Evolutionary conservation across 1,140 invertebrate genomes (phyloP).

Genomic region (Scaptodrosophila lebanonensis): DNA sequence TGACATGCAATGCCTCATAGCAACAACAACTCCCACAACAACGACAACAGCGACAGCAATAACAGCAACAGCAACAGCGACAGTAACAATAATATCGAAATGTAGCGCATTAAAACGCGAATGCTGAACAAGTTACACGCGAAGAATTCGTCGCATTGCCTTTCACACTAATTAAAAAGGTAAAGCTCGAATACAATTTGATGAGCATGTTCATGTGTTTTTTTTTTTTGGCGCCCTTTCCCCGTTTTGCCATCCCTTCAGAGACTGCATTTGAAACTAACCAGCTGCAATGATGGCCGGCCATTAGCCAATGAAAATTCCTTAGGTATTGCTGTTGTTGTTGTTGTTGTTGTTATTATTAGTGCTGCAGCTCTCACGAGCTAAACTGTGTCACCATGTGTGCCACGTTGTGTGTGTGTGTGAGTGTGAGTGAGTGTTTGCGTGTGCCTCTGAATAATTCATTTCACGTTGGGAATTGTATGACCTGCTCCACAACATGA

Average conservation of each 20-base stretch:
- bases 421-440: background rate
- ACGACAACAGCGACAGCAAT: constrained; percentile 10
- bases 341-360: too few relatives aligned
- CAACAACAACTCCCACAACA: constrained; percentile 6
- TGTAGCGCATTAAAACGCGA: constrained; percentile 33
- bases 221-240: constrained; percentile 24
- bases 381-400: background rate
- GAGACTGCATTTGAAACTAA: constrained; percentile 20
- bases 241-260: constrained; percentile 8
- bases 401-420: too few relatives aligned
- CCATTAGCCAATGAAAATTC: constrained; percentile 12
- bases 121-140: constrained; percentile 30
- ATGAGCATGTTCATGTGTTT: background rate
- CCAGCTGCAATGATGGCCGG: constrained; percentile 39
- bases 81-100: constrained; percentile 21
- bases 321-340: too few relatives aligned
- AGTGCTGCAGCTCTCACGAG: too few relatives aligned
- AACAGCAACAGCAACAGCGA: constrained; percentile 4
- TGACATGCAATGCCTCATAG: constrained; percentile 56
- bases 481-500: background rate
- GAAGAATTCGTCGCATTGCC: constrained; percentile 4
- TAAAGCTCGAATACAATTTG: constrained; percentile 6
- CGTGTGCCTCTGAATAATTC: constrained; percentile 1
- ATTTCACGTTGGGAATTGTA: background rate
- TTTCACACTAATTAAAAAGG: constrained; percentile 1